Conservation (phyloP, 2,797 vertebrate genomes). For the Cephalopachus bancanus region DNA sequence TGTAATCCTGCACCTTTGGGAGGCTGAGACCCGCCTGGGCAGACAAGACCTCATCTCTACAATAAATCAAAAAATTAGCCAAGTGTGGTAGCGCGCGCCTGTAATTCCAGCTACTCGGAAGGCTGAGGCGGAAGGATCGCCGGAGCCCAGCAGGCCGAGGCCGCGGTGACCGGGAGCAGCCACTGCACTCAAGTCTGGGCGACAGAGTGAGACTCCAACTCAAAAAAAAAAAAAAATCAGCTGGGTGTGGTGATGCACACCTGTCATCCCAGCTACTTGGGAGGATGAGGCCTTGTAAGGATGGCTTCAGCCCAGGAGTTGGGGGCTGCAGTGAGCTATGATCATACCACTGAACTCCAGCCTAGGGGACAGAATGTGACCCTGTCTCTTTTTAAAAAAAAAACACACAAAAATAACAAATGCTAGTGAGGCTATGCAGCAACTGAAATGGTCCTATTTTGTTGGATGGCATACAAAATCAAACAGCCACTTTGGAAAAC, state of each 20-base stretch:
- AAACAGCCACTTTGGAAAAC: neutral
- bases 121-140: neutral
- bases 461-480: neutral
- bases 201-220: too few relatives aligned
- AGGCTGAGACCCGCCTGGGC: neutral
- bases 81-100: neutral
- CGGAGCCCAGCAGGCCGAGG: neutral
- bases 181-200: neutral
- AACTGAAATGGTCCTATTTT: neutral
- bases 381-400: too few relatives aligned
- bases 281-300: neutral
- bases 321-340: neutral
- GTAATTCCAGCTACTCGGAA: neutral
- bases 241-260: neutral
- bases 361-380: too few relatives aligned
- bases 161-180: neutral
- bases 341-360: neutral
- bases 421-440: neutral
- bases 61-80: neutral
- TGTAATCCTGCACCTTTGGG: too few relatives aligned
- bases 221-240: neutral
- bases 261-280: neutral
- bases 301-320: neutral
- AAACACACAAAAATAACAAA: neutral
- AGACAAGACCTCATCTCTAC: neutral